phyloP scores from a whole-genome alignment of 2,797 vertebrate genomes.

The Aphelocoma californica region DNA sequence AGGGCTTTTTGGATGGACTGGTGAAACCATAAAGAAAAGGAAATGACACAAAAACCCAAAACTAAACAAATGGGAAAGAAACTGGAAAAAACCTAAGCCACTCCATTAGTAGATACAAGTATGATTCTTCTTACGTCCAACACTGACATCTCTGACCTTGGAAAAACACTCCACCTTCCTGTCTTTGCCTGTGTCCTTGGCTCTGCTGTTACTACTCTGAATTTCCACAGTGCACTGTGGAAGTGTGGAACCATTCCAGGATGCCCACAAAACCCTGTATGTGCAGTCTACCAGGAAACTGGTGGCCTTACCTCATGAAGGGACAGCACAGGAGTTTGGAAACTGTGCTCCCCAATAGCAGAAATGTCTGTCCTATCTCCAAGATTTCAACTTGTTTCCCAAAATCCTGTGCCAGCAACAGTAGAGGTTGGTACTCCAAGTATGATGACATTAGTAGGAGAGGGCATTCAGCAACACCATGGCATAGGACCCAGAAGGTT shows the following conservation, averaged over 20 bases:
- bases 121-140: neutral
- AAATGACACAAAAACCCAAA: neutral
- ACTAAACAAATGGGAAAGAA: neutral
- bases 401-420: neutral
- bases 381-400: neutral
- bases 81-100: rapidly evolving
- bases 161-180: neutral
- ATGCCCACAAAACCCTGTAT: neutral
- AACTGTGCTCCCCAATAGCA: neutral
- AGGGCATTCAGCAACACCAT: neutral
- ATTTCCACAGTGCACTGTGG: neutral
- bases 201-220: neutral
- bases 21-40: neutral
- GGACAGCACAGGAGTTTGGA: neutral
- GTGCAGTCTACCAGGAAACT: neutral
- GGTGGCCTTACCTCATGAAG: neutral
- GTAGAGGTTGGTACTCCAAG: neutral
- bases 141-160: neutral
- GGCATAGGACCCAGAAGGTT: neutral
- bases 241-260: neutral
- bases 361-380: neutral
- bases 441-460: neutral
- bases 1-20: neutral
- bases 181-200: neutral
- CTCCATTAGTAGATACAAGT: neutral